Evolutionary conservation across 2,113 vertebrate species (phyloP).

Genomic region (Dromiciops gliroides): DNA sequence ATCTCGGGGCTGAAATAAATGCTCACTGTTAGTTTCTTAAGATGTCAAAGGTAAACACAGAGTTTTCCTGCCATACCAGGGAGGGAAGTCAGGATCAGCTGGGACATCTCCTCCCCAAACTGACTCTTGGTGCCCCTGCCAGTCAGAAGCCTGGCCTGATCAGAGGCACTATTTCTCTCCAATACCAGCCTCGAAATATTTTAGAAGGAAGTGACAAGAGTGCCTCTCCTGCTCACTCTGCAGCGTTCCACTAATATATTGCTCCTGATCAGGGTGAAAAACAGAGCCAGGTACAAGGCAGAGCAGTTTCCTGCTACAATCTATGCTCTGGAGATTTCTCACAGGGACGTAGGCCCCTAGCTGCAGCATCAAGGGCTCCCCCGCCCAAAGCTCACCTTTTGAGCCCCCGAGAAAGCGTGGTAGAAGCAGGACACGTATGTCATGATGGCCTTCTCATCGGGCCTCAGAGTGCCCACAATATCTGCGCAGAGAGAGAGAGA

Average conservation of each 20-base stretch:
- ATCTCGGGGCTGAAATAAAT: neutral
- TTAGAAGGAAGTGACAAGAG: neutral
- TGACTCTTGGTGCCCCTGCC: neutral
- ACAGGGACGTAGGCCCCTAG: neutral
- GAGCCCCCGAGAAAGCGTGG: slow-evolving; percentile 98
- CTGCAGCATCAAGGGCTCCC: slow-evolving; percentile 36
- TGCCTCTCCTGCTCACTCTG: neutral
- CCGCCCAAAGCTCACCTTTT: slow-evolving; percentile 90
- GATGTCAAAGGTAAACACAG: neutral
- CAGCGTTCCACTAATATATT: neutral
- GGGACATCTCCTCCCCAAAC: neutral
- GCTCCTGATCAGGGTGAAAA: neutral
- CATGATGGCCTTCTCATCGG: slow-evolving; percentile 99
- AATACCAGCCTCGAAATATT: neutral
- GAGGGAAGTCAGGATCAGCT: neutral
- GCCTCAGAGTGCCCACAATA: slow-evolving; percentile 97
- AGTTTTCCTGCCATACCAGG: neutral
- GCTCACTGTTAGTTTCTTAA: neutral
- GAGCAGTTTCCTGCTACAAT: neutral
- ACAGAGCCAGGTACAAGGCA: neutral
- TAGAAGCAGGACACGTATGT: slow-evolving; percentile 99
- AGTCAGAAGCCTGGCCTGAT: neutral
- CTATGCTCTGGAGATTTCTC: neutral
- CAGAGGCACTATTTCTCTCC: neutral
- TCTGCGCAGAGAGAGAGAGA: slow-evolving; percentile 87